These are phyloP conservation scores for Cinclus mexicanus DNA, from an alignment of 2,113 vertebrate species.

Conservation along the genomic window DNA sequence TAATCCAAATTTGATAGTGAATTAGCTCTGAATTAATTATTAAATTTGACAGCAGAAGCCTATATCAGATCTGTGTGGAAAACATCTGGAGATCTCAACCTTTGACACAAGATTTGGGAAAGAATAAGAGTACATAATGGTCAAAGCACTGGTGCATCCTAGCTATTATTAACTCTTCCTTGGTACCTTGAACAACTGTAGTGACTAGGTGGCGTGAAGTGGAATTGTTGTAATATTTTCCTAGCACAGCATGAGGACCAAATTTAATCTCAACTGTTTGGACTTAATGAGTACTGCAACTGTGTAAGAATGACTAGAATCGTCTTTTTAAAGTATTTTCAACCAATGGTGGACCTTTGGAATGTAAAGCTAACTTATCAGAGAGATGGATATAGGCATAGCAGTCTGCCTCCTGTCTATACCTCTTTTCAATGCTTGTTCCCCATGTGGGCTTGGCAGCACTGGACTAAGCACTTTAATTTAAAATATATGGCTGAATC, in stretches of 20 bases:
- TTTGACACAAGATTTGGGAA: not conserved
- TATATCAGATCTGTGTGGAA: not conserved
- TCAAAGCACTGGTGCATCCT: not conserved
- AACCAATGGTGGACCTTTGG: not conserved
- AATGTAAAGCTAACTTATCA: not conserved
- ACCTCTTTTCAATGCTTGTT: not conserved
- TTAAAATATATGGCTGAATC: not conserved
- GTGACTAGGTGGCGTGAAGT: not conserved
- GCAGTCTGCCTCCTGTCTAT: not conserved
- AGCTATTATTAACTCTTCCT: not conserved
- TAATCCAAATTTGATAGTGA: not conserved
- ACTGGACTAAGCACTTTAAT: not conserved
- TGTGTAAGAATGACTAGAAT: not conserved
- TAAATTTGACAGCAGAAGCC: not conserved
- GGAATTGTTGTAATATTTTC: not conserved
- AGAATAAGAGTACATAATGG: not conserved
- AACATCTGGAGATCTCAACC: not conserved
- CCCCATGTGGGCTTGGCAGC: not conserved
- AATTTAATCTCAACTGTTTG: not conserved
- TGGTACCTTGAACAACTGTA: not conserved
- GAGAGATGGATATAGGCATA: not conserved
- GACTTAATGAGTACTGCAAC: not conserved
- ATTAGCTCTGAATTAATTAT: not conserved
- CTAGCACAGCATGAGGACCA: not conserved
- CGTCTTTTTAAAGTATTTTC: not conserved